These are phyloP conservation scores for Brachyopa scutellaris DNA, from an alignment of 2,888 invertebrate species.

Conservation along the genomic window DNA sequence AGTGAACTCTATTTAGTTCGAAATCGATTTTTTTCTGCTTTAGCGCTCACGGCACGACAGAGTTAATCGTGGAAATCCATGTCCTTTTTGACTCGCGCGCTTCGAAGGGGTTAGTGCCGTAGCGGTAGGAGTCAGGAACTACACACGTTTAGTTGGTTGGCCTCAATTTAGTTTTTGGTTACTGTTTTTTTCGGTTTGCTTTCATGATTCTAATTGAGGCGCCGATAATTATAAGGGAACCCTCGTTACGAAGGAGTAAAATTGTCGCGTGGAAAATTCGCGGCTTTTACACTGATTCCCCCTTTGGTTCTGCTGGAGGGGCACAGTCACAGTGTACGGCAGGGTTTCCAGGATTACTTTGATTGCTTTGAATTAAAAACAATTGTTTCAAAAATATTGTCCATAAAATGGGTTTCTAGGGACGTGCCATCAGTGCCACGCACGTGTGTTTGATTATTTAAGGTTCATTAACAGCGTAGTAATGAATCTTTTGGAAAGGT, in stretches of 20 bases:
- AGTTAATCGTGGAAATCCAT: conserved; percentile 29
- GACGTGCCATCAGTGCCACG: neutral
- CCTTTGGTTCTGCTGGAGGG: too few species aligned
- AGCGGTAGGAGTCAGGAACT: conserved; percentile 1
- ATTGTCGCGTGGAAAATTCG: conserved; percentile 11
- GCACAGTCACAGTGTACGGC: too few species aligned
- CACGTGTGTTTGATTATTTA: conserved; percentile 12
- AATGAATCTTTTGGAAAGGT: conserved; percentile 14
- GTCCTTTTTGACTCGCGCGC: conserved; percentile 15
- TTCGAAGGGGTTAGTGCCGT: neutral
- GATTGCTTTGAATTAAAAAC: conserved; percentile 12
- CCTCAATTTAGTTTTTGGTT: conserved; percentile 38
- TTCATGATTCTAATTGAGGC: conserved; percentile 25
- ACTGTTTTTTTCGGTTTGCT: neutral
- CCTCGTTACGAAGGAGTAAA: neutral
- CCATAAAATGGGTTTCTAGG: neutral
- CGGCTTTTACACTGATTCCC: neutral
- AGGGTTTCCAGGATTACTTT: conserved; percentile 3
- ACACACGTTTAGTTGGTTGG: conserved; percentile 14
- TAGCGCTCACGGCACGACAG: neutral
- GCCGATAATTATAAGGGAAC: neutral
- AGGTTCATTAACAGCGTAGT: conserved; percentile 19
- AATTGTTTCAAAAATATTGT: conserved; percentile 29
- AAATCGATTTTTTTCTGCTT: conserved; percentile 45
- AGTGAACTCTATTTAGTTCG: neutral